These are phyloP conservation scores for Globia sparganii DNA, from an alignment of 2,888 invertebrate genomes.

Conservation along the genomic window DNA sequence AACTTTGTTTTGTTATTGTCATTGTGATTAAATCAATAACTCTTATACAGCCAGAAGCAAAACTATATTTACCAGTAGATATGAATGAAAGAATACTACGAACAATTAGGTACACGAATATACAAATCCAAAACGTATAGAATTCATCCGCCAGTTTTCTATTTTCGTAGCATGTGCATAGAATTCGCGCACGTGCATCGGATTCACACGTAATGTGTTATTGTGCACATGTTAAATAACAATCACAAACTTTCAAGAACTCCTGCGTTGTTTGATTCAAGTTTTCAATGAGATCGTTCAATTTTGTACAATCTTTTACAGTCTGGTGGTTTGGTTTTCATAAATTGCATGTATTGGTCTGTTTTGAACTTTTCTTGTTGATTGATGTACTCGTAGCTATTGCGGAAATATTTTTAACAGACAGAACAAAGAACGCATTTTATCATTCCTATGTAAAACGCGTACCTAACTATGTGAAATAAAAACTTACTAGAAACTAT, in stretches of 20 bases:
- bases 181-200: slow-evolving; percentile 57
- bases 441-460: neutral
- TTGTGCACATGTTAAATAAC: slow-evolving; percentile 50
- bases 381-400: neutral
- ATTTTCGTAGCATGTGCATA: slow-evolving; percentile 56
- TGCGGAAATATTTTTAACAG: neutral
- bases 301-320: slow-evolving; percentile 10
- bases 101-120: slow-evolving; percentile 13
- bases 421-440: neutral
- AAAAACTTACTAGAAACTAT: neutral
- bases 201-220: slow-evolving; percentile 49
- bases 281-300: slow-evolving; percentile 24
- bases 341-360: slow-evolving; percentile 8
- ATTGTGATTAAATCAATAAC: neutral
- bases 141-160: slow-evolving; percentile 56
- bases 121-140: slow-evolving; percentile 38
- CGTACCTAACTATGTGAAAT: neutral
- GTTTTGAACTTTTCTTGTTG: slow-evolving; percentile 25
- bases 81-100: slow-evolving; percentile 42
- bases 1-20: neutral
- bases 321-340: neutral
- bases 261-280: slow-evolving; percentile 27
- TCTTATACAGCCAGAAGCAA: neutral
- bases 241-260: slow-evolving; percentile 35
- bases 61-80: slow-evolving; percentile 1